Conservation (phyloP, 2,113 vertebrate species). For the Rattus norvegicus region GRCr8 NC_086027.1:106651501-106652000, state of each 20-base stretch:
- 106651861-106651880: not conserved
- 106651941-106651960: not conserved
- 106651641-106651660: not conserved
- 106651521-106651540: not conserved
- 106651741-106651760: too few species aligned
- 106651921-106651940: not conserved
- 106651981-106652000: too few species aligned
- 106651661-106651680: rapidly evolving
- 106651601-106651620: not conserved
- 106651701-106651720: not conserved
- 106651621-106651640: not conserved
- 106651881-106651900: too few species aligned
- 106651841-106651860: not conserved
- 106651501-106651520: too few species aligned
- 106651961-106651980: too few species aligned
- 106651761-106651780: too few species aligned
- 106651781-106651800: not conserved
- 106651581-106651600: too few species aligned
- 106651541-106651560: not conserved
- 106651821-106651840: not conserved
- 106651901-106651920: not conserved
- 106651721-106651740: not conserved
- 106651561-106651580: too few species aligned
- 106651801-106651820: too few species aligned
- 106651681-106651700: not conserved